These are phyloP conservation scores for Itoplectis maculator DNA, from an alignment of 2,888 invertebrate genomes.

Conservation along the genomic window DNA sequence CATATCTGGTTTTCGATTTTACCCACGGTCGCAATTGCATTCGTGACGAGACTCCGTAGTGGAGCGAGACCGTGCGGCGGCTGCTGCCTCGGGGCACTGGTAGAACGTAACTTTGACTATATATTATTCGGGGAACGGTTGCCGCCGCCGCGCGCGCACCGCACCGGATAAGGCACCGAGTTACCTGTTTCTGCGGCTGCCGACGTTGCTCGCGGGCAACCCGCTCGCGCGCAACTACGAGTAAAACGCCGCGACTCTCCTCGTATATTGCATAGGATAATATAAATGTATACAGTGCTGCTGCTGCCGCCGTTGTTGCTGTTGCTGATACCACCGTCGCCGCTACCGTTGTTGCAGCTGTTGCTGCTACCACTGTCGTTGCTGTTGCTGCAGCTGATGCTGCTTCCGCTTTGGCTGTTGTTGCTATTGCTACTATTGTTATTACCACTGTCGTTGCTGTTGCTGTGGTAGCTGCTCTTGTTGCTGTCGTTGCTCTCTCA, in stretches of 20 bases:
- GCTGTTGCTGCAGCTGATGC: too few species aligned
- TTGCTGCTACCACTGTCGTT: too few species aligned
- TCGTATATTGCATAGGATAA: not conserved
- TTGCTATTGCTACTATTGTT: too few species aligned
- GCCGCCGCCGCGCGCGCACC: not conserved
- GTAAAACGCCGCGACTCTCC: not conserved
- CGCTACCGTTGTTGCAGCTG: too few species aligned
- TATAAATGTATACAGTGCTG: not conserved
- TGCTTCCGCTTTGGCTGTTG: too few species aligned
- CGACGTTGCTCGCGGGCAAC: not conserved
- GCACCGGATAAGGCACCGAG: constrained; percentile 13
- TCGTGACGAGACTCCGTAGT: constrained; percentile 8
- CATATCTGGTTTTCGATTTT: constrained; percentile 21
- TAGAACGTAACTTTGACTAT: not conserved
- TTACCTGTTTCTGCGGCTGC: constrained; percentile 5
- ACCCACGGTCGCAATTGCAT: constrained; percentile 17
- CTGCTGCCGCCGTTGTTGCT: too few species aligned
- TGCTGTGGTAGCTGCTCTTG: too few species aligned
- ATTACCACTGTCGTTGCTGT: too few species aligned
- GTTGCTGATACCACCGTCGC: too few species aligned
- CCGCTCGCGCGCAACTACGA: too few species aligned
- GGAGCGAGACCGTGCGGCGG: not conserved
- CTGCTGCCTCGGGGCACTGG: not conserved
- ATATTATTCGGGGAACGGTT: constrained; percentile 9
- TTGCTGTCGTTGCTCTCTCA: too few species aligned